These are phyloP conservation scores for Pyrocoelia pectoralis DNA, from an alignment of 2,888 invertebrate genomes.

Conservation along the genomic window DNA sequence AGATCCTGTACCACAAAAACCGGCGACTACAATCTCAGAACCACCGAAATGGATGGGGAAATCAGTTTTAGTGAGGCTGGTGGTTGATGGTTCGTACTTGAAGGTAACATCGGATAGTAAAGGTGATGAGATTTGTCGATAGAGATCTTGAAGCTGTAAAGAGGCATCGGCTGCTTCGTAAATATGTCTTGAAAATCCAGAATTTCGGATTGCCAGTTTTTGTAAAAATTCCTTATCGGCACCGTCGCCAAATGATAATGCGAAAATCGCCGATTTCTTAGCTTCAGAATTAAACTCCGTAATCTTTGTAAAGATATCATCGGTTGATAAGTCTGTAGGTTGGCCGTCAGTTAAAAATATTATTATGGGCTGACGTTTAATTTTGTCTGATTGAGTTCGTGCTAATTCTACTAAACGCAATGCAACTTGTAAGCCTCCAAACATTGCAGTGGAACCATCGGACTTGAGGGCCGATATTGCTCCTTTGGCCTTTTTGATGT, in stretches of 20 bases:
- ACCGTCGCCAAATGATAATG: conserved; percentile 74
- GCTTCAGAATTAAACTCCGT: conserved; percentile 62
- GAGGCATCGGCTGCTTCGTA: conserved; percentile 75
- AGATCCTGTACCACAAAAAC: conserved; percentile 52
- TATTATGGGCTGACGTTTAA: conserved; percentile 66
- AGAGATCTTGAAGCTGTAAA: conserved; percentile 72
- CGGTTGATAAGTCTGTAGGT: conserved; percentile 66
- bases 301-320: conserved; percentile 43
- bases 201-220: conserved; percentile 70
- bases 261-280: conserved; percentile 63
- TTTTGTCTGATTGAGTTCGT: conserved; percentile 41
- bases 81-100: conserved; percentile 68
- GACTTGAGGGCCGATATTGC: conserved; percentile 66
- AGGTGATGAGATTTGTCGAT: conserved; percentile 74
- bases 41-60: conserved; percentile 70
- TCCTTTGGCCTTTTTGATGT: conserved; percentile 67
- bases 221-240: conserved; percentile 73
- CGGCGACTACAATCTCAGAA: conserved; percentile 71
- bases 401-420: conserved; percentile 50
- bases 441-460: conserved; percentile 73
- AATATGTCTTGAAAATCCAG: conserved; percentile 74
- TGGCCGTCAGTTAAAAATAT: conserved; percentile 72
- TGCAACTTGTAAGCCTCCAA: conserved; percentile 68
- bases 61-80: conserved; percentile 63
- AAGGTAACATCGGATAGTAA: conserved; percentile 72